phyloP scores from a whole-genome alignment of 2,113 vertebrate genomes.

The Sterna hirundo region DNA sequence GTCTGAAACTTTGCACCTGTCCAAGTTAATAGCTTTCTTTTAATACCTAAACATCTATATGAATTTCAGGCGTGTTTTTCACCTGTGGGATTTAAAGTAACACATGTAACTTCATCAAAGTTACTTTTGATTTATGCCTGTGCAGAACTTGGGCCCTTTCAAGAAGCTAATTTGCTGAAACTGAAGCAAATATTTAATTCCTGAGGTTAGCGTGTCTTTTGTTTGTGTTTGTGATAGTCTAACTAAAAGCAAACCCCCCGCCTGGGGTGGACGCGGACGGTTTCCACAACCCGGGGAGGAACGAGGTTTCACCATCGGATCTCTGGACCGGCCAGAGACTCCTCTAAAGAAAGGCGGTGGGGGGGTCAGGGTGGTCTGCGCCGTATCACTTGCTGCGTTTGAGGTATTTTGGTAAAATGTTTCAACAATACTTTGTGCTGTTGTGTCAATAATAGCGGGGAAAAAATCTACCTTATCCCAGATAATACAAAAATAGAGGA shows the following conservation, averaged over 20 bases:
- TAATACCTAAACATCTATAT: background rate
- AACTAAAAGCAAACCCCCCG: background rate
- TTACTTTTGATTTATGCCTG: background rate
- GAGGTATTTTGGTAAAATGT: background rate
- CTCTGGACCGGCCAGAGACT: background rate
- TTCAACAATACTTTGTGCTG: background rate
- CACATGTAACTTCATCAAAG: background rate
- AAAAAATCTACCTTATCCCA: background rate
- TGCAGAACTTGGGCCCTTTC: background rate
- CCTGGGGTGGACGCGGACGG: accelerated
- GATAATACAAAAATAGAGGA: background rate
- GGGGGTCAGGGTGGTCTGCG: background rate
- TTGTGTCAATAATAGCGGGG: background rate
- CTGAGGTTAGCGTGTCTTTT: background rate
- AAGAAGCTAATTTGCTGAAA: background rate
- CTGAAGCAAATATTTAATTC: background rate
- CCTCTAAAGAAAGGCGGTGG: accelerated
- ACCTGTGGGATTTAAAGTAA: background rate
- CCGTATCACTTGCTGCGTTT: accelerated
- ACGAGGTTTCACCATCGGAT: accelerated
- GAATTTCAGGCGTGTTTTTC: background rate
- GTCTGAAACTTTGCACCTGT: background rate
- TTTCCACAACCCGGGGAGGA: accelerated
- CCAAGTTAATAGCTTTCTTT: background rate
- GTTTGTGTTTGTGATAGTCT: background rate